Base-by-base conservation (phyloP, 2,888 invertebrate genomes). In the Callinectes sapidus region DNA sequence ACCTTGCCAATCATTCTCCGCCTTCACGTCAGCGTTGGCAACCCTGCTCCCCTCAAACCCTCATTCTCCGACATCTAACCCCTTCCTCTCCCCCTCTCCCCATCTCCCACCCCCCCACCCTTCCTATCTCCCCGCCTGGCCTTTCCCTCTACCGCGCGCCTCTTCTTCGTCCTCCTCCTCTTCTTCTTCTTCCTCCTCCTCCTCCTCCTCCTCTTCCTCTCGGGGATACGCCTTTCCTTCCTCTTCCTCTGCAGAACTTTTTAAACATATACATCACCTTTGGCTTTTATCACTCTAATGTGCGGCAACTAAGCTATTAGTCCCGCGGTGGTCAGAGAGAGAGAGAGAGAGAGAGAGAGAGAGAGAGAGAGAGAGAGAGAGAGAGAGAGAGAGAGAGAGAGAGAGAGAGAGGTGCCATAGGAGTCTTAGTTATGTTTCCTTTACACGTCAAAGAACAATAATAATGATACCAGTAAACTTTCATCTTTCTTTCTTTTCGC, bases 1-100 rank as follows among this genome's bases (percentile, higher is more conserved):
- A 71, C 77, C 92, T 89, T 92, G 92, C 92, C 92, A 92, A 92
- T 92, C 92, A 92, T 81, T 89, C 35, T 77, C 28, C 48, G 23
- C 89, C 85, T 85, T 16, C n/a, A n/a, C 42, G 23, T 86, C 35
- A 54, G 16, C 66, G 39, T 89, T 88, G 92, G 89, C 89, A 89
- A 89, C 81, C 5, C 35, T 81, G 35, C 81, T 81, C 81, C 35
- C 81, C 81, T 71, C 71, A 71, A 71, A 71, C 71, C 71, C 71
- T 71, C 71, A 28, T 71, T 71, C 71, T 18, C 23, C 61, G 61
- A 61, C 71, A 71, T 28, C 1, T 28, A 81, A 81, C 35, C 81
- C n/a, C 81, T 14, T 81, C 81, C 35, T 16, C 16, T 32, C 14
- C 81, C 16, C 35, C 35, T 18, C 35, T 35, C 1, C 16, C 14